These are phyloP conservation scores for Syngnathus typhle DNA, from an alignment of 2,113 vertebrate genomes.

Conservation along the genomic window DNA sequence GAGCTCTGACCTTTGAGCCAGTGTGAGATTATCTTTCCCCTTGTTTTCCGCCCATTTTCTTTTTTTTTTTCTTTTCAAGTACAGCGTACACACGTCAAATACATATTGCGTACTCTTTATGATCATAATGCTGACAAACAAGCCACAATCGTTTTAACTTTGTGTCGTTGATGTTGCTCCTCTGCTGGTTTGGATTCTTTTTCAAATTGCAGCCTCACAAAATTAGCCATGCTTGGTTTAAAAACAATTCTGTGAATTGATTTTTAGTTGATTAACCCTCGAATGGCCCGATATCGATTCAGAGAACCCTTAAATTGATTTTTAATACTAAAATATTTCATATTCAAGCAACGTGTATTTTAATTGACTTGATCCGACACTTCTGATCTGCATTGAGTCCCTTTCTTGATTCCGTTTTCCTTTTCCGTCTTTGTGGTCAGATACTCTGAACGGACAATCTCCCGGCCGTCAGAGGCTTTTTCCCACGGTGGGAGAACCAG, in stretches of 20 bases:
- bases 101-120: background rate
- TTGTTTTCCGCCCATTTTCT: slow-evolving; percentile 22
- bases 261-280: too few relatives aligned
- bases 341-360: too few relatives aligned
- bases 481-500: slow-evolving; percentile 53
- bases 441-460: slow-evolving; percentile 56
- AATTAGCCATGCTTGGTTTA: slow-evolving; percentile 36
- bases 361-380: too few relatives aligned
- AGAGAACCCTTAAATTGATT: too few relatives aligned
- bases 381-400: too few relatives aligned
- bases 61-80: slow-evolving; percentile 21
- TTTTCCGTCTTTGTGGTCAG: slow-evolving; percentile 34
- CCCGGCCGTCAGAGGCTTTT: slow-evolving; percentile 43
- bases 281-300: too few relatives aligned
- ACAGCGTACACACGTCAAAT: slow-evolving; percentile 16
- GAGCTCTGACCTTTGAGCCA: slow-evolving; percentile 43
- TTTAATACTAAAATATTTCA: too few relatives aligned
- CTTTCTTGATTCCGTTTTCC: background rate
- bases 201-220: slow-evolving; percentile 45
- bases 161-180: slow-evolving; percentile 23
- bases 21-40: slow-evolving; percentile 32
- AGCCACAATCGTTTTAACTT: background rate
- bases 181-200: slow-evolving; percentile 39
- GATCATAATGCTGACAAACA: background rate
- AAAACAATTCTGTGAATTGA: slow-evolving; percentile 3